Base-by-base conservation (phyloP, 2,113 vertebrate species). In the Chroicocephalus ridibundus region DNA sequence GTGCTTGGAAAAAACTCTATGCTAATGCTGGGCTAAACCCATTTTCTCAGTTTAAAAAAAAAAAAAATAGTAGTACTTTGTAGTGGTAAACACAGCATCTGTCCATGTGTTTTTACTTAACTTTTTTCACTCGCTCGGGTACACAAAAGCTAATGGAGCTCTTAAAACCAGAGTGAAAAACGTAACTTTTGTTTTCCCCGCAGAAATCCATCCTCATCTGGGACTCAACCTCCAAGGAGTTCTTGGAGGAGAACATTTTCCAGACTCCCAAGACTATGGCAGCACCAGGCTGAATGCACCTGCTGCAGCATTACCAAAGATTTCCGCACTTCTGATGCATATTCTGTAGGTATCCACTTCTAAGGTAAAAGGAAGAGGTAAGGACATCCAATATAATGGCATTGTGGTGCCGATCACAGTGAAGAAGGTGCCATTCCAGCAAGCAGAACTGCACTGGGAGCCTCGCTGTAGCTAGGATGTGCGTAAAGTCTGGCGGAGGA, bases 401-500 rank as follows among this genome's bases (percentile, higher is more conserved):
- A 46, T 54, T 52, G 38, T n/a, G 18, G 22, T 15, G 8, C 22
- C 42, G 62, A 2, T 2, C 21, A 24, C 24, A 24, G 8, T 7
- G 19, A 20, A 44, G 46, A 65, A 42, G 17, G 22, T 34, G 25
- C 10, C 31, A 12, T 38, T 86, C 57, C 26, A 76, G 29, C 21
- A 51, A 60, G 19, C 38, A 61, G 14, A 70, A n/a, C 4, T 7
- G 38, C 44, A 26, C 4, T n/a, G 17, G 72, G 16, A 34, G 32
- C 24, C n/a, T 8, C 27, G 17, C 5, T 65, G 25, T 2, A 1
- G 16, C 38, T 27, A 25, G 26, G 6, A 44, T 5, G 1, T 22
- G 29, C 14, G 40, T 22, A 5, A 47, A 38, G 20, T 15, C 3
- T 1, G 2, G 5, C 6, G 3, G 14, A 18, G 32, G 10, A 19